phyloP scores from a whole-genome alignment of 2,113 vertebrate species.

The Trematocara variabile region DNA sequence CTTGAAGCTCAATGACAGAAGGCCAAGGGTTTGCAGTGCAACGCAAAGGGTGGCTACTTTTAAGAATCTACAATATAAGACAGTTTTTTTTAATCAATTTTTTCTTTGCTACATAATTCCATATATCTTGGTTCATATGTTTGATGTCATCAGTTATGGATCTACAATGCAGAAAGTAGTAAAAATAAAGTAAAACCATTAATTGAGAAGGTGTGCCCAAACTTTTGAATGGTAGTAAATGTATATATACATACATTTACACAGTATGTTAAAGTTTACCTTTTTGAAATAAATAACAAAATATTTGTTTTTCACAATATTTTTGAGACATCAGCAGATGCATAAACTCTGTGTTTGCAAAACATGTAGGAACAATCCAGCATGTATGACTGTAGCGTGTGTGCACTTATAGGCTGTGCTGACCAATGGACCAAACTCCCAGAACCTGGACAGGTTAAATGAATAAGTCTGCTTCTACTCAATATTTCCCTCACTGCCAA shows the following conservation, averaged over 20 bases:
- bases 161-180: not conserved
- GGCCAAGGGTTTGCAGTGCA: not conserved
- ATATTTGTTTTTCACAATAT: not conserved
- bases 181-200: not conserved
- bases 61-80: not conserved
- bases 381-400: not conserved
- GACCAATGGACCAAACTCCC: not conserved
- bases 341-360: not conserved
- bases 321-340: not conserved
- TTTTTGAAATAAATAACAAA: not conserved
- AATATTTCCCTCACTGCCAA: not conserved
- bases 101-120: not conserved
- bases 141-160: not conserved
- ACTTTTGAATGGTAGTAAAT: not conserved
- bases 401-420: not conserved
- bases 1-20: not conserved
- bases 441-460: not conserved
- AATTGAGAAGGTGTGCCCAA: not conserved
- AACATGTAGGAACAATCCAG: not conserved
- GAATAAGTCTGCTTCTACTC: not conserved
- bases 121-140: not conserved
- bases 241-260: not conserved
- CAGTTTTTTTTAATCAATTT: not conserved
- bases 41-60: not conserved
- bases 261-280: not conserved